A percentile compares a stretch with the other conserved stretches of the same genome.
phyloP scores from a whole-genome alignment of 2,888 invertebrate genomes.

The Melinaea menophilus region DNA sequence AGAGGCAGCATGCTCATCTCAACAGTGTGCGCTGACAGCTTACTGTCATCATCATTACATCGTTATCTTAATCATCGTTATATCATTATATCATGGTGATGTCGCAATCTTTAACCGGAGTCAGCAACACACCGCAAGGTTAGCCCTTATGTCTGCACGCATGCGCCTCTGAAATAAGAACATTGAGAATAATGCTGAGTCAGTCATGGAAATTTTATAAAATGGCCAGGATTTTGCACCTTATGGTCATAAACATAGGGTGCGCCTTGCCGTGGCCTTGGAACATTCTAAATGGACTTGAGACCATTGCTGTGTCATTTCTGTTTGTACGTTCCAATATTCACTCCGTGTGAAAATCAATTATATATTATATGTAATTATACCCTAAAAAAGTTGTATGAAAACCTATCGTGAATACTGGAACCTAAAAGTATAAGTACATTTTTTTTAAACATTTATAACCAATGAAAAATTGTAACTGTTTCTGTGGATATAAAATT shows the following conservation, averaged over 20 bases:
- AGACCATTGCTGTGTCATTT: conserved; percentile 61
- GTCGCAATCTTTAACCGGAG: conserved; percentile 45
- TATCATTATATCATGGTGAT: conserved; percentile 32
- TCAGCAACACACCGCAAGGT: conserved; percentile 74
- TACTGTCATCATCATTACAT: conserved; percentile 45
- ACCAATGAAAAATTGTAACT: conserved; percentile 30
- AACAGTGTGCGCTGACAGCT: conserved; percentile 75
- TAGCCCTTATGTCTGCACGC: conserved; percentile 75
- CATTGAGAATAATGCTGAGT: conserved; percentile 75
- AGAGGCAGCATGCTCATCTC: conserved; percentile 75
- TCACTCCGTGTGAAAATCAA: conserved; percentile 43
- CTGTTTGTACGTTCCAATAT: conserved; percentile 61
- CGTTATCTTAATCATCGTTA: conserved; percentile 33
- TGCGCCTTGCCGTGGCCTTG: conserved; percentile 53
- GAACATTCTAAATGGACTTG: conserved; percentile 54
- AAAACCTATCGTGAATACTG: conserved; percentile 51
- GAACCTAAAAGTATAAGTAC: conserved; percentile 36
- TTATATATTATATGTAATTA: neutral
- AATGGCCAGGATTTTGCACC: conserved; percentile 30
- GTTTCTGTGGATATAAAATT: conserved; percentile 26
- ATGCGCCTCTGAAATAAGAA: conserved; percentile 79
- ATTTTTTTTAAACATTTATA: conserved; percentile 15
- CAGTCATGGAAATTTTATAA: conserved; percentile 73
- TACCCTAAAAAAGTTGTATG: neutral
- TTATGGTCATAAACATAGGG: conserved; percentile 40